These are phyloP conservation scores for Podarcis raffonei DNA, from an alignment of 2,113 vertebrate genomes.

Conservation along the genomic window DNA sequence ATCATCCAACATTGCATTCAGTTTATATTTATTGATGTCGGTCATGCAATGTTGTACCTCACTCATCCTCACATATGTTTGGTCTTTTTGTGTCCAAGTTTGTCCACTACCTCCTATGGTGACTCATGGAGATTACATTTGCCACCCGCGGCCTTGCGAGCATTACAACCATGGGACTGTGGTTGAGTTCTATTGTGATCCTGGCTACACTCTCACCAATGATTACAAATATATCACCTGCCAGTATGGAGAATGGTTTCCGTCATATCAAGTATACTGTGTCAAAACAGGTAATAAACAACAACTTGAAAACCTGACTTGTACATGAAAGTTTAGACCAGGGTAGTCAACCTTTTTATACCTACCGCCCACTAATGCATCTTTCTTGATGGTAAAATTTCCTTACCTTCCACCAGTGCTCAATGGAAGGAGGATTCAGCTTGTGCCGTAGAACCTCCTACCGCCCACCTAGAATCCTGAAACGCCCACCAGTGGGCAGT, in stretches of 20 bases:
- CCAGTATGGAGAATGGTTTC: constrained; percentile 88
- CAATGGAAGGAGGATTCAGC: too few species aligned
- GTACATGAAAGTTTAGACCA: neutral
- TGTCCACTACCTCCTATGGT: constrained; percentile 86
- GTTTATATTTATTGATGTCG: neutral
- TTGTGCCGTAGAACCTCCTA: too few species aligned
- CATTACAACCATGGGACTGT: constrained; percentile 86
- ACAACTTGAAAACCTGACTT: neutral
- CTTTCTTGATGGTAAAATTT: too few species aligned
- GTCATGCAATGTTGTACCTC: neutral
- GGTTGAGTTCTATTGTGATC: constrained; percentile 88
- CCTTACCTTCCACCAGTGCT: too few species aligned
- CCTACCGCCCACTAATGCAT: too few species aligned
- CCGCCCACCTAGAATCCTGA: too few species aligned
- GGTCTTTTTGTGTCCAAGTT: constrained; percentile 72
- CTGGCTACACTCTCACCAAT: constrained; percentile 85
- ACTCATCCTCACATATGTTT: constrained; percentile 28
- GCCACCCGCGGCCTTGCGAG: constrained; percentile 87
- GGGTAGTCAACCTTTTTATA: too few species aligned
- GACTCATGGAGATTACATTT: constrained; percentile 86
- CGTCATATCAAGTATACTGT: constrained; percentile 85
- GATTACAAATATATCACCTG: constrained; percentile 92
- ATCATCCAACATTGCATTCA: neutral
- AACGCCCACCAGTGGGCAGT: too few species aligned
- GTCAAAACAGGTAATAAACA: constrained; percentile 78